phyloP scores from a whole-genome alignment of 1,140 invertebrate genomes.

The Homarus americanus region DNA sequence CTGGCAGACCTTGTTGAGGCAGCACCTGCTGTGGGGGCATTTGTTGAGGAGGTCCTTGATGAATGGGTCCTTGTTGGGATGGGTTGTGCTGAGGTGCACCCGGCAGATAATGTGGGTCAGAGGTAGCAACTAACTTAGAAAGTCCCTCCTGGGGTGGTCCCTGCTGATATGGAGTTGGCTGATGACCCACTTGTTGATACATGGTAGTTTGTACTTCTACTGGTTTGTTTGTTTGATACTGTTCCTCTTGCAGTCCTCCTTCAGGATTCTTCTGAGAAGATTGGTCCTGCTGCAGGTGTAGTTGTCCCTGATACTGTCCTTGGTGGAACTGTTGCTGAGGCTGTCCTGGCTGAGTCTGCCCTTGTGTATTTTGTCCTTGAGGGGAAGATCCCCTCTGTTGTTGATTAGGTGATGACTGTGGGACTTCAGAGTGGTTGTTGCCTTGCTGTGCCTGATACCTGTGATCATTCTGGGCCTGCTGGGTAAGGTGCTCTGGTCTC shows the following conservation, averaged over 20 bases:
- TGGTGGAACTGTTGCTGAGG: conserved; percentile 48
- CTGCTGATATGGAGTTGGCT: conserved; percentile 33
- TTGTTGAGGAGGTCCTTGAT: conserved; percentile 22
- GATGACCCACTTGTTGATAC: conserved; percentile 3
- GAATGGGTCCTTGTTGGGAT: conserved; percentile 9
- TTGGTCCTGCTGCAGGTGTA: conserved; percentile 39
- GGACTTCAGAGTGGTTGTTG: conserved; percentile 16
- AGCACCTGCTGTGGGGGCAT: conserved; percentile 13
- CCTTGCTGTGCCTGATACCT: conserved; percentile 38
- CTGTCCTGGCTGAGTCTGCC: conserved; percentile 18
- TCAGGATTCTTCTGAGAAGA: conserved; percentile 39
- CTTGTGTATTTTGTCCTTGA: background rate
- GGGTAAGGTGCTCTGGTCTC: conserved; percentile 24
- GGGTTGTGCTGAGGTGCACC: background rate
- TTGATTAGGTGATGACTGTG: conserved; percentile 36
- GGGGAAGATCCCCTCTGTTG: conserved; percentile 40
- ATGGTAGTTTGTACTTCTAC: background rate
- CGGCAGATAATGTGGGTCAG: background rate
- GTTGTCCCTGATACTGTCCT: conserved; percentile 50
- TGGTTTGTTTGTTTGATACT: conserved; percentile 17
- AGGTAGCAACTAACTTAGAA: background rate
- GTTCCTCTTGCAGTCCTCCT: conserved; percentile 33
- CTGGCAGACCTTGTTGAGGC: conserved; percentile 16
- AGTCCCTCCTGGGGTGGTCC: conserved; percentile 26
- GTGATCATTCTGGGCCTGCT: conserved; percentile 20